A percentile compares a stretch with the other conserved stretches of the same genome.
phyloP scores from a whole-genome alignment of 1,140 invertebrate genomes.

The Colletes latitarsis region DNA sequence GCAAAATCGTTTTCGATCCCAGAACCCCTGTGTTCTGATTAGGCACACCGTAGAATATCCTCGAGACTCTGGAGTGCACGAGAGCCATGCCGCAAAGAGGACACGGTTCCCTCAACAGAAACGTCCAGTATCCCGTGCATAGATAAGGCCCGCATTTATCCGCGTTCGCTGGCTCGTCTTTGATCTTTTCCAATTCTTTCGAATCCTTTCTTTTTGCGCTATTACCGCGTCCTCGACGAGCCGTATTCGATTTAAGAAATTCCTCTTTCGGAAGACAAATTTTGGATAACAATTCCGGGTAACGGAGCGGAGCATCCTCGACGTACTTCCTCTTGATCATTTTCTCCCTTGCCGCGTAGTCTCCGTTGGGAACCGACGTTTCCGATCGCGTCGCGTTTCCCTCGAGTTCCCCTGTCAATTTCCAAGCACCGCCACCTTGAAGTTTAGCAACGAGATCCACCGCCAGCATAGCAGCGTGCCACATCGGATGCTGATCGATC shows the following conservation, averaged over 20 bases:
- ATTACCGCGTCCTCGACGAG: conserved; percentile 38
- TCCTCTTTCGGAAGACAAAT: conserved; percentile 55
- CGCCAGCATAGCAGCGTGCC: conserved; percentile 92
- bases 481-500: conserved; percentile 85
- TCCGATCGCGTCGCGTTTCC: too few relatives aligned
- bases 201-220: conserved; percentile 6
- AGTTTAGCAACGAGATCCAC: conserved; percentile 91
- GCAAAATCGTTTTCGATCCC: conserved; percentile 87
- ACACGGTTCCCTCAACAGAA: conserved; percentile 93
- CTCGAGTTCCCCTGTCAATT: conserved; percentile 36
- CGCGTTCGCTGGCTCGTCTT: neutral
- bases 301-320: conserved; percentile 67
- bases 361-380: neutral
- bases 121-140: conserved; percentile 94
- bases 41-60: conserved; percentile 89
- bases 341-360: conserved; percentile 16
- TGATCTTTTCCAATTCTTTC: neutral
- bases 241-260: neutral
- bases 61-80: conserved; percentile 91
- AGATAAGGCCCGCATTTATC: conserved; percentile 87
- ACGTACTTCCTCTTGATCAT: conserved; percentile 67
- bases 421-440: conserved; percentile 91
- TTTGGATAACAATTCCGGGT: conserved; percentile 63
- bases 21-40: conserved; percentile 86
- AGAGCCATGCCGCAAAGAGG: conserved; percentile 97